These are phyloP conservation scores for Bostrychus sinensis DNA, from an alignment of 2,113 vertebrate species.

Conservation along the genomic window DNA sequence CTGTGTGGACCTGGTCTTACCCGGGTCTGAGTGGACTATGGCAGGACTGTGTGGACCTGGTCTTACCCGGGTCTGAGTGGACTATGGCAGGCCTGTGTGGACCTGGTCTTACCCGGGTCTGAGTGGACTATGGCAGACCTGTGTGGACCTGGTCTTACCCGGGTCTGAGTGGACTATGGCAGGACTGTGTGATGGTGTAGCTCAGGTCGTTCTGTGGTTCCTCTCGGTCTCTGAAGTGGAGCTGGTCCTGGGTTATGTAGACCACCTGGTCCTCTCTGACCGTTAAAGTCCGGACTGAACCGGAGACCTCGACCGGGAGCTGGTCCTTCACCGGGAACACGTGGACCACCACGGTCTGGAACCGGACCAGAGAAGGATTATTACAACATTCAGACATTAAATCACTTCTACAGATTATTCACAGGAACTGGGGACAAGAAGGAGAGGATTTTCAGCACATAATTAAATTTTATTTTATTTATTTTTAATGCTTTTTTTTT, in stretches of 20 bases:
- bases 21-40: no score
- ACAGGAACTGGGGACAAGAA: no score
- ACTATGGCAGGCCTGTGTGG: no score
- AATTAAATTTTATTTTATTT: no score
- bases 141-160: constrained; percentile 48
- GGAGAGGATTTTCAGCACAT: no score
- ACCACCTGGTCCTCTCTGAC: constrained; percentile 82
- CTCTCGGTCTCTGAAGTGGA: constrained; percentile 78
- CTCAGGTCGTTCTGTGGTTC: constrained; percentile 77
- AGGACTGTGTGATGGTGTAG: constrained; percentile 75
- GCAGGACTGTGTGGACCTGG: no score
- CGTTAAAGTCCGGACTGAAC: constrained; percentile 67
- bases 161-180: constrained; percentile 9
- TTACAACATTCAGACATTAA: no score
- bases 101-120: not conserved
- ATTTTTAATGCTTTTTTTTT: no score
- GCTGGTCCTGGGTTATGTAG: constrained; percentile 74
- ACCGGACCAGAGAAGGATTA: not conserved
- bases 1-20: no score
- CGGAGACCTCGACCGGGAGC: constrained; percentile 74
- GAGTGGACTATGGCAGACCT: not conserved
- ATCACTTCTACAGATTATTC: no score
- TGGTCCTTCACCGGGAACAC: constrained; percentile 81
- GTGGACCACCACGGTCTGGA: constrained; percentile 72
- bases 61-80: no score